Evolutionary conservation across 2,113 vertebrate genomes (phyloP).

Genomic region (Tenrec ecaudatus): DNA sequence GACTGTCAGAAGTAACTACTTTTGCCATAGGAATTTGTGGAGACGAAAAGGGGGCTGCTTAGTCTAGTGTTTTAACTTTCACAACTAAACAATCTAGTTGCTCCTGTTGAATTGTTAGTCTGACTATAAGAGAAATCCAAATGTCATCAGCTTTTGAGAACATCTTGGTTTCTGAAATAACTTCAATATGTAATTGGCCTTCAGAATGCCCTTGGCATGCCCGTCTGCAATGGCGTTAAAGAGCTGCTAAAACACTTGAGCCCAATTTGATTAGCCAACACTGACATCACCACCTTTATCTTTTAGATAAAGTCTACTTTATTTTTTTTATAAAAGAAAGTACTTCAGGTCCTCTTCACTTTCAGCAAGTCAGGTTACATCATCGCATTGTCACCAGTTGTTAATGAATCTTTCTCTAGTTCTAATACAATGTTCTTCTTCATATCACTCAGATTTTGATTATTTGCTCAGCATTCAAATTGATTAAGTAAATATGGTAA

Average conservation of each 20-base stretch:
- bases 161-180: slow-evolving; percentile 67
- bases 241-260: slow-evolving; percentile 66
- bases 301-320: slow-evolving; percentile 81
- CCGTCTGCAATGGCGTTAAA: slow-evolving; percentile 79
- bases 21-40: slow-evolving; percentile 68
- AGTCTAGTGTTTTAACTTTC: slow-evolving; percentile 73
- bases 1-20: slow-evolving; percentile 53
- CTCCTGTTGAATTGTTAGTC: slow-evolving; percentile 74
- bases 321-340: slow-evolving; percentile 74
- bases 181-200: slow-evolving; percentile 67
- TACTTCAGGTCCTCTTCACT: too few relatives aligned
- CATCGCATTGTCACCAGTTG: too few relatives aligned
- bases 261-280: slow-evolving; percentile 74
- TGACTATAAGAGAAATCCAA: slow-evolving; percentile 58
- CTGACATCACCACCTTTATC: slow-evolving; percentile 80
- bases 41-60: slow-evolving; percentile 56
- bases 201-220: slow-evolving; percentile 72
- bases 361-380: too few relatives aligned
- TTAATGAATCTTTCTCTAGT: too few relatives aligned
- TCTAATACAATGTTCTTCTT: too few relatives aligned
- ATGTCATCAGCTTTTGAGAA: slow-evolving; percentile 71
- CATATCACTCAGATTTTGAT: too few relatives aligned
- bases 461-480: too few relatives aligned
- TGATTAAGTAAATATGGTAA: too few relatives aligned
- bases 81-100: slow-evolving; percentile 67